Percentiles rank a stretch among this genome's conserved stretches.
These are phyloP conservation scores for Drosophila azteca DNA, from an alignment of 1,140 invertebrate species.

Conservation along the genomic window DNA sequence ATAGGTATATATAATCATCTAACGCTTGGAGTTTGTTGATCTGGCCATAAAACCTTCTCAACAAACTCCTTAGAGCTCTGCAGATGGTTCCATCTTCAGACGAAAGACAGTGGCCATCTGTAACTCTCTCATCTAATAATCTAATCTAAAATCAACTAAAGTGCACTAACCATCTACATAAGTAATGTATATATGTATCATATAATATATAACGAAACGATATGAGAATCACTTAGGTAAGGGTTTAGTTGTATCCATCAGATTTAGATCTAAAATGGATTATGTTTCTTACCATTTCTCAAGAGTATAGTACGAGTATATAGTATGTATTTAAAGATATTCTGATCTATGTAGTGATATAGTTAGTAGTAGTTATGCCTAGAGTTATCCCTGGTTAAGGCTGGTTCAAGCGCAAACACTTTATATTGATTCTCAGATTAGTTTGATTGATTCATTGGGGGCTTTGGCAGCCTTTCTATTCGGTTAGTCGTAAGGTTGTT, in stretches of 20 bases:
- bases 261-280: neutral
- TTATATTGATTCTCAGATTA: slow-evolving; percentile 48
- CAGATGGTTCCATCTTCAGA: no score
- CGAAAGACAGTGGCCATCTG: neutral
- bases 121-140: slow-evolving; percentile 24
- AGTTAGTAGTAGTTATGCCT: slow-evolving; percentile 19
- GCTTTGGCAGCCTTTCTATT: slow-evolving; percentile 52
- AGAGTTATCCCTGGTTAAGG: slow-evolving; percentile 17
- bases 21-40: slow-evolving; percentile 7
- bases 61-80: neutral
- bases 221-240: slow-evolving; percentile 20
- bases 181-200: slow-evolving; percentile 17
- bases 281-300: slow-evolving; percentile 45
- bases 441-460: slow-evolving; percentile 40
- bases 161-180: slow-evolving; percentile 67
- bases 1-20: slow-evolving; percentile 11
- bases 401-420: slow-evolving; percentile 55
- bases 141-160: slow-evolving; percentile 49
- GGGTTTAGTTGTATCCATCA: slow-evolving; percentile 6
- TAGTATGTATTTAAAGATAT: slow-evolving; percentile 30
- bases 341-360: slow-evolving; percentile 9
- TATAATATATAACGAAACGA: slow-evolving; percentile 46
- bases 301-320: slow-evolving; percentile 22
- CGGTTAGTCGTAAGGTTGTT: slow-evolving; percentile 18
- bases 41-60: neutral